Evolutionary conservation across 2,888 invertebrate genomes (phyloP).

Genomic region (Andricus quercusramuli): DNA sequence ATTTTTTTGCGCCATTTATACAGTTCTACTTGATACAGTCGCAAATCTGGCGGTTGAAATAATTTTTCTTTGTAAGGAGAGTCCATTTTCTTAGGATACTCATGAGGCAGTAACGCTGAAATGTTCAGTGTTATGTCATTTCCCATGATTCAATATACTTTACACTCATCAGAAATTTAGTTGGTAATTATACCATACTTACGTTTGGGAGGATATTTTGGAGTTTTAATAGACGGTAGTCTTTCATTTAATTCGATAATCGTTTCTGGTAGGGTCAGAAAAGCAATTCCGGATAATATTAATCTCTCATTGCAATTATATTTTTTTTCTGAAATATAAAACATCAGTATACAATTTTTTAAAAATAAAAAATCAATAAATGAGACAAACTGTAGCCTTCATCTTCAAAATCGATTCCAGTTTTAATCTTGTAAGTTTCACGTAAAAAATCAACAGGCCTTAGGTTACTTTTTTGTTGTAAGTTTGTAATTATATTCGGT

Average conservation of each 20-base stretch:
- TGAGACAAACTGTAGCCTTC: slow-evolving; percentile 68
- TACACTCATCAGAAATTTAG: background rate
- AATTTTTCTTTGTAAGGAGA: slow-evolving; percentile 66
- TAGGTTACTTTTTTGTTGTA: slow-evolving; percentile 60
- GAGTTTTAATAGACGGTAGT: slow-evolving; percentile 61
- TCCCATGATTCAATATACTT: background rate
- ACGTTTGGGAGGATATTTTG: slow-evolving; percentile 69
- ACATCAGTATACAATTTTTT: slow-evolving; percentile 28
- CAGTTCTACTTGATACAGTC: slow-evolving; percentile 55
- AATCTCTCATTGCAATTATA: slow-evolving; percentile 73
- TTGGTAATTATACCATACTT: slow-evolving; percentile 40
- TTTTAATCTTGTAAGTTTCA: slow-evolving; percentile 69
- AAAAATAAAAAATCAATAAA: background rate
- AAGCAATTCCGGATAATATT: slow-evolving; percentile 72
- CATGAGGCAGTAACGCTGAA: slow-evolving; percentile 61
- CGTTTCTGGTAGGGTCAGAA: slow-evolving; percentile 70
- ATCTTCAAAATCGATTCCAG: slow-evolving; percentile 70
- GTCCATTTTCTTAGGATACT: slow-evolving; percentile 45
- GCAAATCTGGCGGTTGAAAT: slow-evolving; percentile 59
- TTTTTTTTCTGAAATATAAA: slow-evolving; percentile 61
- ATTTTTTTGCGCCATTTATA: slow-evolving; percentile 62
- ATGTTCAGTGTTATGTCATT: slow-evolving; percentile 17
- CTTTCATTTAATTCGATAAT: slow-evolving; percentile 67
- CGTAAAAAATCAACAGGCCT: slow-evolving; percentile 68
- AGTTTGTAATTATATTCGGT: slow-evolving; percentile 61